A percentile compares a stretch with the other conserved stretches of the same genome.
Evolutionary conservation across 2,888 invertebrate species (phyloP).

Genomic region (Acrobasis consociella): DNA sequence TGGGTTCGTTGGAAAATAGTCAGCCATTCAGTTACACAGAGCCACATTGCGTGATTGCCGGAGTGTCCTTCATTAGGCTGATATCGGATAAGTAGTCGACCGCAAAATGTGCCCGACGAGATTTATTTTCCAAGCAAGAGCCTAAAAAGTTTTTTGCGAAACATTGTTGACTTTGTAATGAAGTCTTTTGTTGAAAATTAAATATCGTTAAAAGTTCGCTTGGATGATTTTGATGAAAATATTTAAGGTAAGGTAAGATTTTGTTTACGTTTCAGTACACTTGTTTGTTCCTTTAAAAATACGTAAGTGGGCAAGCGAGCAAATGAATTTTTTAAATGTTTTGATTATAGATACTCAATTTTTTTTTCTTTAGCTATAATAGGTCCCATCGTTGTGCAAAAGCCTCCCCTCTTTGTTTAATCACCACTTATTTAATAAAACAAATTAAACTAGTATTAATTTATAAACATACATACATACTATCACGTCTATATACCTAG

Average conservation of each 20-base stretch:
- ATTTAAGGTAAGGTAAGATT: background rate
- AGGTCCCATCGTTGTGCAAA: too few relatives aligned
- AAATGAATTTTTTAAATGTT: too few relatives aligned
- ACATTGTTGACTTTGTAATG: conserved; percentile 21
- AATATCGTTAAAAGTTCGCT: conserved; percentile 1
- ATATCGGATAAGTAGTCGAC: conserved; percentile 49
- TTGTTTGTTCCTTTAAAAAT: too few relatives aligned
- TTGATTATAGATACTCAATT: too few relatives aligned
- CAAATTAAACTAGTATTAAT: too few relatives aligned
- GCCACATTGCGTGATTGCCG: conserved; percentile 51
- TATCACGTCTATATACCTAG: too few relatives aligned
- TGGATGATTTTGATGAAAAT: background rate
- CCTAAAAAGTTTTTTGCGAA: conserved; percentile 16
- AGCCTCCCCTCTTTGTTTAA: too few relatives aligned
- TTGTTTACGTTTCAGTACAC: too few relatives aligned
- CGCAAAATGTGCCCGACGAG: conserved; percentile 43
- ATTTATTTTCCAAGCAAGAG: conserved; percentile 39
- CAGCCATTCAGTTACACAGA: conserved; percentile 53
- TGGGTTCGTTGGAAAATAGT: conserved; percentile 56
- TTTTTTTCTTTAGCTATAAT: too few relatives aligned
- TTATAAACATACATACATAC: too few relatives aligned
- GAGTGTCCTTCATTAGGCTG: conserved; percentile 65
- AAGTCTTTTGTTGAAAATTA: conserved; percentile 13
- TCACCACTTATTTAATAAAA: too few relatives aligned
- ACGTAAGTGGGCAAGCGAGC: too few relatives aligned